These are phyloP conservation scores for Eulemur mongoz DNA, from an alignment of 2,797 vertebrate genomes.

Conservation along the genomic window DNA sequence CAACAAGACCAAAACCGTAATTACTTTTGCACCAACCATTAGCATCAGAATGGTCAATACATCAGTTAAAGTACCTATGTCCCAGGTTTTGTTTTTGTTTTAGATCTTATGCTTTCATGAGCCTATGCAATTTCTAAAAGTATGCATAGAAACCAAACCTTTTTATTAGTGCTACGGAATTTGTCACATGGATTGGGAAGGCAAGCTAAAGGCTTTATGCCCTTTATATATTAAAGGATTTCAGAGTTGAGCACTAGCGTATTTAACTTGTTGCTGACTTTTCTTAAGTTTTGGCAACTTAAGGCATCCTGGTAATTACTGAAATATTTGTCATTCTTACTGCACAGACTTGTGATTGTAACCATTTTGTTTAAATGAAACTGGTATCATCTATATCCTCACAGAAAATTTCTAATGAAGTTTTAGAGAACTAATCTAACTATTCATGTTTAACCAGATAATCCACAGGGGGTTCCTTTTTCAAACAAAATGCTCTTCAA, in stretches of 20 bases:
- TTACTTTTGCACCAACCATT: no score
- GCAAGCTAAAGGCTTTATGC: slow-evolving; percentile 63
- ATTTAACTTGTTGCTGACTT: slow-evolving; percentile 71
- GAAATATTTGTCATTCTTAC: slow-evolving; percentile 40
- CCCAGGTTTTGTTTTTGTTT: neutral
- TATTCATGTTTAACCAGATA: slow-evolving; percentile 73
- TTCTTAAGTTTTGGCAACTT: slow-evolving; percentile 55
- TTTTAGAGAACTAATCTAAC: slow-evolving; percentile 49
- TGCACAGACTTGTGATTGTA: slow-evolving; percentile 36
- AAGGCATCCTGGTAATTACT: slow-evolving; percentile 57
- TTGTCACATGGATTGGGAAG: slow-evolving; percentile 60
- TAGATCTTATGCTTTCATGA: slow-evolving; percentile 40
- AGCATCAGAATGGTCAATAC: slow-evolving; percentile 36
- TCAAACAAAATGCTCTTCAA: slow-evolving; percentile 73
- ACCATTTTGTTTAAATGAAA: slow-evolving; percentile 63
- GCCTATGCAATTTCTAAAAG: slow-evolving; percentile 73
- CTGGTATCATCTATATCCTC: slow-evolving; percentile 8
- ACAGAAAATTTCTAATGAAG: slow-evolving; percentile 31
- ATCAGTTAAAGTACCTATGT: slow-evolving; percentile 51
- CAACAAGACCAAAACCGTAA: no score
- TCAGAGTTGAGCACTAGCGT: slow-evolving; percentile 73
- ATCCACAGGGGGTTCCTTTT: slow-evolving; percentile 56
- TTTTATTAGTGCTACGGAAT: slow-evolving; percentile 64
- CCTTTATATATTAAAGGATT: slow-evolving; percentile 72
- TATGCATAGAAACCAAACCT: slow-evolving; percentile 73